phyloP scores from a whole-genome alignment of 2,113 vertebrate species.

The Physeter macrocephalus region DNA sequence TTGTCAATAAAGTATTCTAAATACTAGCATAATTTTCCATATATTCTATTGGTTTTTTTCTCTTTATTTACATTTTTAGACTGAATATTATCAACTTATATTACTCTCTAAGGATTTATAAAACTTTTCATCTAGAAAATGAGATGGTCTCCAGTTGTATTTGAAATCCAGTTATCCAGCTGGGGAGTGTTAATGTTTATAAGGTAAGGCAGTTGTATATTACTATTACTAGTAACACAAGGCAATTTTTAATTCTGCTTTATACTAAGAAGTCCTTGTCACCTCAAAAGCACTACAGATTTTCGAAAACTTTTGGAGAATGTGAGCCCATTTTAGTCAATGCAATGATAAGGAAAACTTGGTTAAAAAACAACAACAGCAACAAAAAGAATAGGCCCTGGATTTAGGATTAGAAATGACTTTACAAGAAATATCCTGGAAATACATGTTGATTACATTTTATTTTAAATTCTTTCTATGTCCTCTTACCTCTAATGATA shows the following conservation, averaged over 20 bases:
- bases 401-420: not conserved
- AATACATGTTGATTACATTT: not conserved
- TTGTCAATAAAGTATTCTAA: not conserved
- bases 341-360: not conserved
- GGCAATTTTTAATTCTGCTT: not conserved
- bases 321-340: not conserved
- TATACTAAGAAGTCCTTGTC: not conserved
- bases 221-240: not conserved
- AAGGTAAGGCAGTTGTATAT: not conserved
- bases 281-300: not conserved
- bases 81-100: conserved; percentile 13
- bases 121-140: conserved; percentile 50
- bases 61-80: conserved; percentile 28
- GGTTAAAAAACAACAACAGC: not conserved
- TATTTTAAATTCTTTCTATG: not conserved
- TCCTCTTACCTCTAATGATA: not conserved
- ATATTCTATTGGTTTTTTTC: conserved; percentile 6
- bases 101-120: conserved; percentile 59
- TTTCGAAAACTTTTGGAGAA: not conserved
- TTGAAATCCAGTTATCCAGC: conserved; percentile 57
- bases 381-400: not conserved
- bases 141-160: conserved; percentile 34
- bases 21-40: not conserved
- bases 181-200: conserved; percentile 34
- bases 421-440: not conserved